Conservation (phyloP, 2,113 vertebrate genomes). For the Deroptyus accipitrinus region DNA sequence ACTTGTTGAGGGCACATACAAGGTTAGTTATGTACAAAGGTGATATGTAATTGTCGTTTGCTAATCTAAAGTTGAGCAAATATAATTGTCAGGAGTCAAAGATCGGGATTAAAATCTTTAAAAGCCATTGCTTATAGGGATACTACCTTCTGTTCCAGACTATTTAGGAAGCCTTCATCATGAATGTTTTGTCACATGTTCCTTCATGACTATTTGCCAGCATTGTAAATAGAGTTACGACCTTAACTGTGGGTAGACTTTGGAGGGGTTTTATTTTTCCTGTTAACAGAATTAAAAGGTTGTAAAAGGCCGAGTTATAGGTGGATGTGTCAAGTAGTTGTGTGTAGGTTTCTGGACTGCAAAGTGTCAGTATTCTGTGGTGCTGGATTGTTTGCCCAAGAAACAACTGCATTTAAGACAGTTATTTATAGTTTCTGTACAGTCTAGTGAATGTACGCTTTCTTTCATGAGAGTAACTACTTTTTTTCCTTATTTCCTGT, state of each 20-base stretch:
- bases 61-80: background rate
- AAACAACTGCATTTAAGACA: background rate
- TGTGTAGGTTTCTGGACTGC: background rate
- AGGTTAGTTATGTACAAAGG: background rate
- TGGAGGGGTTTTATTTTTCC: background rate
- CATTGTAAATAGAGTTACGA: background rate
- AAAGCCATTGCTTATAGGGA: background rate
- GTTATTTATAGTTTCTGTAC: background rate
- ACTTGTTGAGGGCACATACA: background rate
- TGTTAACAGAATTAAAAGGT: background rate
- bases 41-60: background rate
- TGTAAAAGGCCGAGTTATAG: background rate
- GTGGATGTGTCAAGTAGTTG: background rate
- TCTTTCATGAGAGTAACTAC: background rate
- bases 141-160: background rate
- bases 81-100: background rate
- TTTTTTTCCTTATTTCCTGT: background rate
- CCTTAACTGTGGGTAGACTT: background rate
- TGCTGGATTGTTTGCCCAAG: background rate
- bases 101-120: background rate
- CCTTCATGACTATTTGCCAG: background rate
- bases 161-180: background rate
- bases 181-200: background rate
- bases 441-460: background rate
- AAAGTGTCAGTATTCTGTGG: background rate